Conservation (phyloP, 2,888 invertebrate genomes). For the Barypeithes pellucidus region DNA sequence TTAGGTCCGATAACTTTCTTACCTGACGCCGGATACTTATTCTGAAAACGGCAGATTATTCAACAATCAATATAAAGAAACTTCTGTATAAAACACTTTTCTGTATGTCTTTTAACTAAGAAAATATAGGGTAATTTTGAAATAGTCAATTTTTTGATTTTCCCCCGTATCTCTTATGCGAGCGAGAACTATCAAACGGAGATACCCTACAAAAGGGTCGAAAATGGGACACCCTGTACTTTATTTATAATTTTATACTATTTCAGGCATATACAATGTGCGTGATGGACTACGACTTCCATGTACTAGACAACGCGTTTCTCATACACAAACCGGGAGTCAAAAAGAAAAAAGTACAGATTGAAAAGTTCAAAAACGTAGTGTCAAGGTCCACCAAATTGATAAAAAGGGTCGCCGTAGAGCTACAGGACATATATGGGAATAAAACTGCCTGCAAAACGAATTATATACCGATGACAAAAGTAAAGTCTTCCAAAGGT, state of each 20-base stretch:
- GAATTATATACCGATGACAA: neutral
- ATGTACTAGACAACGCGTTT: conserved; percentile 61
- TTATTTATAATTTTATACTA: conserved; percentile 36
- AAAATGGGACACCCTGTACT: no score
- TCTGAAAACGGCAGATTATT: no score
- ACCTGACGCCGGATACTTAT: no score
- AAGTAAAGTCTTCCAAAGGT: neutral
- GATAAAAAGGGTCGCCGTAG: conserved; percentile 51
- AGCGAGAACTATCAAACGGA: no score
- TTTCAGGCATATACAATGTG: conserved; percentile 60
- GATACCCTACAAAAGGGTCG: no score
- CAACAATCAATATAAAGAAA: no score
- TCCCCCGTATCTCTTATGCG: no score
- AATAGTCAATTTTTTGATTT: no score
- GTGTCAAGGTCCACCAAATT: conserved; percentile 52
- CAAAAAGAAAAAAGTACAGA: conserved; percentile 61
- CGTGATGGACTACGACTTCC: conserved; percentile 59
- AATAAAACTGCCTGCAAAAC: conserved; percentile 51
- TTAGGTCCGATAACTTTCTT: no score
- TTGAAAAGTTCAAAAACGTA: conserved; percentile 53
- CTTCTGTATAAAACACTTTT: no score
- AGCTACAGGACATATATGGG: conserved; percentile 57
- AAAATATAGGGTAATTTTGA: no score
- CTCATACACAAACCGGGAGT: conserved; percentile 62
- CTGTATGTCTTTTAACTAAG: no score